These are phyloP conservation scores for Aphelinus certus DNA, from an alignment of 1,140 invertebrate genomes.

Conservation along the genomic window DNA sequence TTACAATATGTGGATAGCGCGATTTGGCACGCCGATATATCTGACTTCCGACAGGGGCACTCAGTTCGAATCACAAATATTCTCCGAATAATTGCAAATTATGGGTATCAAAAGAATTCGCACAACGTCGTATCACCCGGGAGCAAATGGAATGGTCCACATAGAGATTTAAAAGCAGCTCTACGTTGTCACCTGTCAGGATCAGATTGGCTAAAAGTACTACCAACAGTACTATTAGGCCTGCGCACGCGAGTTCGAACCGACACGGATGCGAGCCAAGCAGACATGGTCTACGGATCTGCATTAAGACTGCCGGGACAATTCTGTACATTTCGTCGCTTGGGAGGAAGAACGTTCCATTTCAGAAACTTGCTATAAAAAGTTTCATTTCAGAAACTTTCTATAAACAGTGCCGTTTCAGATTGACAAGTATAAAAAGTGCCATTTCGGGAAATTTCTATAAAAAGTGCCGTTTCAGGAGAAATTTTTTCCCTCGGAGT, in stretches of 20 bases:
- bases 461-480: too few species aligned
- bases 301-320: too few species aligned
- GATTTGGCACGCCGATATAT: neutral
- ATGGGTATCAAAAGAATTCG: neutral
- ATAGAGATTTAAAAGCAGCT: neutral
- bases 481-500: too few species aligned
- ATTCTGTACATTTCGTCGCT: too few species aligned
- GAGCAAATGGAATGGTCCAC: neutral
- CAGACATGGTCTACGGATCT: too few species aligned
- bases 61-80: neutral
- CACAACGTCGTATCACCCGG: neutral
- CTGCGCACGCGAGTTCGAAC: neutral
- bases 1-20: neutral
- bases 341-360: too few species aligned
- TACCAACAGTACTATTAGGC: neutral
- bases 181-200: neutral
- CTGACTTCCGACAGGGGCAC: neutral
- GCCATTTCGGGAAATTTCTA: too few species aligned
- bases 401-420: too few species aligned
- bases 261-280: too few species aligned
- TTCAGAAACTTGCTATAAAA: too few species aligned
- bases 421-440: too few species aligned
- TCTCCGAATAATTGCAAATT: neutral
- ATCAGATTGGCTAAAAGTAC: neutral
- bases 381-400: too few species aligned